phyloP scores from a whole-genome alignment of 2,113 vertebrate genomes.

The Sorex fumeus region DNA sequence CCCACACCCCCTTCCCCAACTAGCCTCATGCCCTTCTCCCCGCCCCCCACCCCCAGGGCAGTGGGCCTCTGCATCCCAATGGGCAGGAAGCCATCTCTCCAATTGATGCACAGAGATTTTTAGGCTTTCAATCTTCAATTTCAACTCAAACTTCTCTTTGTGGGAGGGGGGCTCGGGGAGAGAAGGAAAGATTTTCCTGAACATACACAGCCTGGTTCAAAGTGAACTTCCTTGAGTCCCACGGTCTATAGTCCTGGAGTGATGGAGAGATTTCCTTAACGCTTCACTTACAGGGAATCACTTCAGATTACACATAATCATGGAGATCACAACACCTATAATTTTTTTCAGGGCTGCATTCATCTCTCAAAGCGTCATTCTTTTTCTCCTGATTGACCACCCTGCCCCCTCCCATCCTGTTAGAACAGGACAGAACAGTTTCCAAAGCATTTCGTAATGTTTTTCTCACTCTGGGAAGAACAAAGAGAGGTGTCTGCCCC shows the following conservation, averaged over 20 bases:
- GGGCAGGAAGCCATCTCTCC: no score
- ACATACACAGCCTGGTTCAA: neutral
- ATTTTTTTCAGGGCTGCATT: neutral
- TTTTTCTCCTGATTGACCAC: neutral
- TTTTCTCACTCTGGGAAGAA: neutral
- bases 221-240: neutral
- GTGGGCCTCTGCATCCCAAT: no score
- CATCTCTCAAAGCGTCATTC: neutral
- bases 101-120: no score
- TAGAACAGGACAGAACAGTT: neutral
- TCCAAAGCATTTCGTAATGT: slow-evolving; percentile 1
- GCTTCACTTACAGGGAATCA: neutral
- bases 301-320: neutral
- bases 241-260: neutral
- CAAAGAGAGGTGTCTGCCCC: neutral
- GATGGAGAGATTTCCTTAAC: neutral
- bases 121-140: neutral
- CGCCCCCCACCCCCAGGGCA: no score
- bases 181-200: neutral
- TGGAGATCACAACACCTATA: neutral
- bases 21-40: no score
- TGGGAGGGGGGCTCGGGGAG: no score
- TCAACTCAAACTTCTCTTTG: neutral
- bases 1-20: no score
- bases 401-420: neutral